Base-by-base conservation (phyloP, 2,888 invertebrate genomes). In the Biston stratarius region DNA sequence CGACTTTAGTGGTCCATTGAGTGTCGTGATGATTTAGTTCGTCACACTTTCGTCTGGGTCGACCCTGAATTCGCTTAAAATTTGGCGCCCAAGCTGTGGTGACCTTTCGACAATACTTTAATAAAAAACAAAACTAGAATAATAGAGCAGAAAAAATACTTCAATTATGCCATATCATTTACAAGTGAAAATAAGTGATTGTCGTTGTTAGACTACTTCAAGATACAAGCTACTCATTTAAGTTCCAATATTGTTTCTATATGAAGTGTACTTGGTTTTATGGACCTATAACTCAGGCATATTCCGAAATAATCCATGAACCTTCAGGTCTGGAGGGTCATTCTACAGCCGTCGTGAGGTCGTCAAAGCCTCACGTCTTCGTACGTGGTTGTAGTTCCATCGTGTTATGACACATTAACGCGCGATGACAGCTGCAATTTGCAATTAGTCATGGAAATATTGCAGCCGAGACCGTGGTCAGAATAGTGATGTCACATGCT, bases 401-500 rank as follows among this genome's bases (percentile, higher is more conserved):
- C 78, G 73, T 77, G 86, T 90, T 91, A 91, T 91, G 90, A 91
- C 93, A 92, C 92, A 92, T 93, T 93, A 91, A 84, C 91, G 87
- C 84, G 81, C 67, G 89, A 88, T 92, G 91, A 90, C 92, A 92
- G 90, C 82, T 83, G 84, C 89, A 91, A 93, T 93, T 94, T 93
- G 83, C 92, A 92, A 93, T 94, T 93, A 92, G 91, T 84, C 84
- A 94, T 90, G 93, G 93, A 89, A 88, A 91, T 90, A 89, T 85
- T 81, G 83, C 24, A 74, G 83, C 78, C 76, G 75, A 72, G 78
- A 81, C 83, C 70, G 77, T 80, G 78, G 79, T 76, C 77, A 79
- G 73, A 61, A 51, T 83, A 84, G 83, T 59, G 85, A 76, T 75
- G 83, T 61, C 69, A 66, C 24, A 51, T 11, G 12, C 38, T 15